Percentiles rank a stretch among this genome's conserved stretches.
These are phyloP conservation scores for Heteromyza rotundicornis DNA, from an alignment of 2,888 invertebrate species.

Conservation along the genomic window DNA sequence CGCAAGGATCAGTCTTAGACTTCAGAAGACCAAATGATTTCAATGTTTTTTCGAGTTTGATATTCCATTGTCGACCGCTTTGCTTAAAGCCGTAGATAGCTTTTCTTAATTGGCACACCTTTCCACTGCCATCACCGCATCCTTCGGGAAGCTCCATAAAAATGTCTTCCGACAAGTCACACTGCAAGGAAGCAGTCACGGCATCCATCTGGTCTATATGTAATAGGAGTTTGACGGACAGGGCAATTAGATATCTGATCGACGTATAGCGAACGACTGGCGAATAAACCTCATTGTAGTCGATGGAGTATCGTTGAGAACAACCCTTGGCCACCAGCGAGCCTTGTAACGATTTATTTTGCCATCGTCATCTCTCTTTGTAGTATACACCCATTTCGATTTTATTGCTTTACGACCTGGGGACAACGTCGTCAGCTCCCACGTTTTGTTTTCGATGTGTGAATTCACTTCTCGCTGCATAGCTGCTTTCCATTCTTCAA, in stretches of 20 bases:
- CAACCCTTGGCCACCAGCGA: constrained; percentile 19
- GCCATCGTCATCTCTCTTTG: no score
- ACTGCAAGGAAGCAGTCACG: constrained; percentile 16
- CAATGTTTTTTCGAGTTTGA: no score
- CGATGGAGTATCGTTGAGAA: constrained; percentile 15
- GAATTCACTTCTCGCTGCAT: constrained; percentile 7
- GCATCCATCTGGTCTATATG: constrained; percentile 15
- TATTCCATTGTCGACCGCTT: constrained; percentile 14
- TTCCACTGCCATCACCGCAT: neutral
- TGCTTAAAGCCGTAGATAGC: constrained; percentile 7
- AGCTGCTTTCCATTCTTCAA: constrained; percentile 11
- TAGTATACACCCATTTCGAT: constrained; percentile 15
- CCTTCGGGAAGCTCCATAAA: constrained; percentile 10
- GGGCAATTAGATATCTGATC: constrained; percentile 14
- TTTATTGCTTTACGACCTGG: constrained; percentile 10
- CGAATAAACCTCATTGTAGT: no score
- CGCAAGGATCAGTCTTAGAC: constrained; percentile 11
- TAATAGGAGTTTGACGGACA: constrained; percentile 5
- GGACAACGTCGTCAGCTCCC: neutral
- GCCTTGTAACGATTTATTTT: no score
- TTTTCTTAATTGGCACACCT: neutral
- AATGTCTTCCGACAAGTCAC: constrained; percentile 13
- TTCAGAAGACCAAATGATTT: no score
- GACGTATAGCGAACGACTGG: no score
- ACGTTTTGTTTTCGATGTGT: constrained; percentile 1